Percentiles rank a stretch among this genome's conserved stretches.
phyloP scores from a whole-genome alignment of 1,140 invertebrate species.

The Drosophila hydei region DNA sequence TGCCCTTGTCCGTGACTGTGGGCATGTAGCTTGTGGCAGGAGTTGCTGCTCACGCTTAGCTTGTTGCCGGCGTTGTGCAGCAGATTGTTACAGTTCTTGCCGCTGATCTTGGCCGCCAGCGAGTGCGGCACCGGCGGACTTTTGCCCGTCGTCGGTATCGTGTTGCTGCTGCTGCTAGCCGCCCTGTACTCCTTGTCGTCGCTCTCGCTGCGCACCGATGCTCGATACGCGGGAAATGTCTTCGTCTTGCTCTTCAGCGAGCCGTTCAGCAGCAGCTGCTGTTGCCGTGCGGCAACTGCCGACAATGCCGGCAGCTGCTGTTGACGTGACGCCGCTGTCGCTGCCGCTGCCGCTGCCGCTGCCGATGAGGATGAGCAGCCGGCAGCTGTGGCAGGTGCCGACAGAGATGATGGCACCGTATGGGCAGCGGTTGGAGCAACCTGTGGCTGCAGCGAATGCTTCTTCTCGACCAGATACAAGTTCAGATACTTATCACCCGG shows the following conservation, averaged over 20 bases:
- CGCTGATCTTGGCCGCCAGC: slow-evolving; percentile 80
- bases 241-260: slow-evolving; percentile 71
- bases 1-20: slow-evolving; percentile 36
- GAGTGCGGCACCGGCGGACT: slow-evolving; percentile 76
- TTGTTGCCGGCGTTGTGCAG: slow-evolving; percentile 58
- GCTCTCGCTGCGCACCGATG: slow-evolving; percentile 70
- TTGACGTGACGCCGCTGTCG: slow-evolving; percentile 20
- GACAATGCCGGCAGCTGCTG: slow-evolving; percentile 59
- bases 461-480: slow-evolving; percentile 82
- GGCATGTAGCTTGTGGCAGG: slow-evolving; percentile 79
- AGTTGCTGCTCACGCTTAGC: slow-evolving; percentile 79
- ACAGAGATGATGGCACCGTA: slow-evolving; percentile 26
- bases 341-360: background rate
- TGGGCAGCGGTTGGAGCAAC: slow-evolving; percentile 19
- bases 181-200: slow-evolving; percentile 64
- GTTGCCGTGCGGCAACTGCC: slow-evolving; percentile 67
- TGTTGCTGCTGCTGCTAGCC: slow-evolving; percentile 39
- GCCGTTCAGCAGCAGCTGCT: slow-evolving; percentile 74
- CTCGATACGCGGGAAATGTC: slow-evolving; percentile 70
- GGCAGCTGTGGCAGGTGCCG: slow-evolving; percentile 38
- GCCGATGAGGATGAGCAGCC: slow-evolving; percentile 23
- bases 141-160: slow-evolving; percentile 74
- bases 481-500: slow-evolving; percentile 82
- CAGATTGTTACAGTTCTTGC: slow-evolving; percentile 78
- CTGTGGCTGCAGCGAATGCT: slow-evolving; percentile 72